phyloP scores from a whole-genome alignment of 2,797 vertebrate genomes.

The Acestrorhynchus altus region DNA sequence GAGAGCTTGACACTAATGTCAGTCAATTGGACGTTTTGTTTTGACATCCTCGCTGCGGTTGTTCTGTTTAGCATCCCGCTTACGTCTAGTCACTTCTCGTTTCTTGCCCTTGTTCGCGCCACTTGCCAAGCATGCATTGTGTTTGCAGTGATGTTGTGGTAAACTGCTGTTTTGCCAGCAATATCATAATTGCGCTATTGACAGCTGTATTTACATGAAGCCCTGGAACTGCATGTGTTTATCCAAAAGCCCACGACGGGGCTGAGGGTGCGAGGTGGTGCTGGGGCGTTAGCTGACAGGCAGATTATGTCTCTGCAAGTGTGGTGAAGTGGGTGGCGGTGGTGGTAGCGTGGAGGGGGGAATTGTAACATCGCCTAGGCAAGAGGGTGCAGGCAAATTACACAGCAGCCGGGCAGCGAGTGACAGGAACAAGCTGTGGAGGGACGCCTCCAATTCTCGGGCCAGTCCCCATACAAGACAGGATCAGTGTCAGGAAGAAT shows the following conservation, averaged over 20 bases:
- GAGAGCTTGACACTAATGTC: slow-evolving; percentile 71
- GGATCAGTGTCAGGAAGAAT: slow-evolving; percentile 73
- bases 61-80: slow-evolving; percentile 60
- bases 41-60: slow-evolving; percentile 55
- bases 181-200: slow-evolving; percentile 54
- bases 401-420: slow-evolving; percentile 64
- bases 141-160: slow-evolving; percentile 47
- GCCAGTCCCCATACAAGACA: slow-evolving; percentile 54
- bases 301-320: slow-evolving; percentile 64
- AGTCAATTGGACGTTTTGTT: slow-evolving; percentile 68
- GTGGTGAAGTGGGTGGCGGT: slow-evolving; percentile 11
- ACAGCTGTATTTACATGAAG: slow-evolving; percentile 62
- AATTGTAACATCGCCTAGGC: slow-evolving; percentile 54
- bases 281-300: slow-evolving; percentile 65
- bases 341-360: slow-evolving; percentile 7
- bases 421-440: slow-evolving; percentile 58
- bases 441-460: slow-evolving; percentile 50
- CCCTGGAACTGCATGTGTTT: slow-evolving; percentile 54
- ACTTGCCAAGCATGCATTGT: slow-evolving; percentile 50
- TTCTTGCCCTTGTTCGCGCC: slow-evolving; percentile 15
- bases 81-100: slow-evolving; percentile 36
- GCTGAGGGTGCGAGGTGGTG: slow-evolving; percentile 46
- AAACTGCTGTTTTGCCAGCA: slow-evolving; percentile 50
- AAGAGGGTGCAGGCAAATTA: slow-evolving; percentile 58
- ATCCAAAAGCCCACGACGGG: slow-evolving; percentile 55